phyloP scores from a whole-genome alignment of 1,140 invertebrate genomes.

The Wasmannia auropunctata region DNA sequence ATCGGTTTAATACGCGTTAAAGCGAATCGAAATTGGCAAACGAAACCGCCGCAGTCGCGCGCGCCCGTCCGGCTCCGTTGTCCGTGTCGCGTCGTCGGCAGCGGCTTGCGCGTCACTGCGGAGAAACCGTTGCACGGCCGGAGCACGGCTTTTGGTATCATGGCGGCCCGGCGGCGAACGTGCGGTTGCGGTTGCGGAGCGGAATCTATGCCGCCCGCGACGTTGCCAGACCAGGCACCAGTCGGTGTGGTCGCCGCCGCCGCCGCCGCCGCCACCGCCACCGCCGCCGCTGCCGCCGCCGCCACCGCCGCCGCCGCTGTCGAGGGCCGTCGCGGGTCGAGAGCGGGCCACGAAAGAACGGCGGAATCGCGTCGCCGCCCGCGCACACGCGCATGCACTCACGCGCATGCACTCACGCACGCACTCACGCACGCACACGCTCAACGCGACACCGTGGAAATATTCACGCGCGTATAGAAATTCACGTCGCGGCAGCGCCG shows the following conservation, averaged over 20 bases:
- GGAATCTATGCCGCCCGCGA: slow-evolving; percentile 78
- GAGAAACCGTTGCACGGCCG: slow-evolving; percentile 79
- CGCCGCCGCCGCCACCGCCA: no score
- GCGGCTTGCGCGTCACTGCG: slow-evolving; percentile 80
- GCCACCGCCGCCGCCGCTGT: slow-evolving; percentile 1
- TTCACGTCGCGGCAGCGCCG: background rate
- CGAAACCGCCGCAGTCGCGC: slow-evolving; percentile 47
- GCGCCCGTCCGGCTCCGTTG: background rate
- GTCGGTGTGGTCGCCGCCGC: slow-evolving; percentile 1
- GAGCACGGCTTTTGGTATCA: slow-evolving; percentile 65
- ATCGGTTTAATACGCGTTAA: background rate
- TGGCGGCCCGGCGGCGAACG: slow-evolving; percentile 71
- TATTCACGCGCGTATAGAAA: background rate
- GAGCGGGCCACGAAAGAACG: slow-evolving; percentile 59
- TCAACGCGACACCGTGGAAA: background rate
- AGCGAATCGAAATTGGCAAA: background rate
- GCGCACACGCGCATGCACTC: background rate
- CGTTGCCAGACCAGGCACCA: slow-evolving; percentile 67
- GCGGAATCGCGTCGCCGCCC: slow-evolving; percentile 53
- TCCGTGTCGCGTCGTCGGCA: slow-evolving; percentile 67
- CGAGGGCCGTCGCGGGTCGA: background rate
- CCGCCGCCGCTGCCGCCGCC: no score
- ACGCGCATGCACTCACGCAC: background rate
- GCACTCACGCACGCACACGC: background rate
- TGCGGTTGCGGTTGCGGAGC: slow-evolving; percentile 81